Conservation (phyloP, 2,888 invertebrate species). For the Dione vanillae region DNA sequence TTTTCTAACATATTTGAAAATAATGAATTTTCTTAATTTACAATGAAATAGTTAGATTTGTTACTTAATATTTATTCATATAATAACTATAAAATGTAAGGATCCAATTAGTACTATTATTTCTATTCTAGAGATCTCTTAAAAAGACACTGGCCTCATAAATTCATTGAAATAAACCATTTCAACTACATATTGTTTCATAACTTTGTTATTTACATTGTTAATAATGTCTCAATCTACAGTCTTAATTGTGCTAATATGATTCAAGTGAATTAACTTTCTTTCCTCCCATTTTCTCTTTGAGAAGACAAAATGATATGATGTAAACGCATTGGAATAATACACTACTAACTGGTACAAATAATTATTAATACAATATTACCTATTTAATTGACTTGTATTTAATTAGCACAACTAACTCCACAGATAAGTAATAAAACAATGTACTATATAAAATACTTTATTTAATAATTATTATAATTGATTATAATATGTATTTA, state of each 20-base stretch:
- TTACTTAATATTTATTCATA: constrained; percentile 1
- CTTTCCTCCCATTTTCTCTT: background rate
- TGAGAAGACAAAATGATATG: too few relatives aligned
- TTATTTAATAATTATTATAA: constrained; percentile 26
- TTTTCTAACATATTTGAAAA: background rate
- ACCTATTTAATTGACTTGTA: too few relatives aligned
- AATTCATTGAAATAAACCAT: background rate
- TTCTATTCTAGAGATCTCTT: background rate
- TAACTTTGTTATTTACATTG: background rate
- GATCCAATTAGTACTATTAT: background rate
- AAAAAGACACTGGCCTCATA: background rate
- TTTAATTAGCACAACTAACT: too few relatives aligned
- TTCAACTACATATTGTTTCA: background rate
- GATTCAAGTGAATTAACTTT: background rate
- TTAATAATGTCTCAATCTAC: background rate
- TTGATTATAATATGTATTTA: constrained; percentile 28
- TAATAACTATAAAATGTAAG: background rate
- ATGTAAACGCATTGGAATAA: too few relatives aligned
- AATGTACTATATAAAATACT: constrained; percentile 29
- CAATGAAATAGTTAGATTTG: background rate
- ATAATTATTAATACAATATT: too few relatives aligned
- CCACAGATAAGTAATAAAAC: background rate
- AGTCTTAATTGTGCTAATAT: background rate
- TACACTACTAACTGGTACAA: too few relatives aligned
- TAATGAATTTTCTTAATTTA: background rate